These are phyloP conservation scores for Halichondria panicea DNA, from an alignment of 37 sponge, comb jelly and placozoan genomes.

Conservation along the genomic window DNA sequence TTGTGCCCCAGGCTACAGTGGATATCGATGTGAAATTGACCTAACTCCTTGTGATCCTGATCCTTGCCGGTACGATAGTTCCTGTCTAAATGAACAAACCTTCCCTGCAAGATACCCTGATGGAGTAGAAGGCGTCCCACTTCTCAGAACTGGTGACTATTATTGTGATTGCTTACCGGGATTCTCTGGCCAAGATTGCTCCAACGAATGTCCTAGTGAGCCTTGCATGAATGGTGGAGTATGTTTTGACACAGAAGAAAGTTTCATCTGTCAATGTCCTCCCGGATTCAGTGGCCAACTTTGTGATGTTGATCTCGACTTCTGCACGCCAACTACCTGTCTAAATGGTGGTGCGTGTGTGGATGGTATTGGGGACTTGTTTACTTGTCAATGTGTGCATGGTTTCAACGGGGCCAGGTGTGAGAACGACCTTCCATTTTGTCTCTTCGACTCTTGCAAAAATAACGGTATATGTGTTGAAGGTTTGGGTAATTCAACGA, in stretches of 20 bases:
- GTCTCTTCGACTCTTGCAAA: constrained; percentile 23
- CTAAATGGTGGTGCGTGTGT: constrained; percentile 47
- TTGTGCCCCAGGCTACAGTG: constrained; percentile 43
- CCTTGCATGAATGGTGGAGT: constrained; percentile 57
- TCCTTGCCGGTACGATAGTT: constrained; percentile 50
- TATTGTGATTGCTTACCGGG: constrained; percentile 44
- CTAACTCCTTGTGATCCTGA: constrained; percentile 34
- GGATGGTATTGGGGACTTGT: constrained; percentile 26
- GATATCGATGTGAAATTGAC: constrained; percentile 26
- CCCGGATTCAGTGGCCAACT: constrained; percentile 18
- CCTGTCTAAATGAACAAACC: constrained; percentile 23
- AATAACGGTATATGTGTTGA: constrained; percentile 65
- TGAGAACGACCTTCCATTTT: constrained; percentile 30
- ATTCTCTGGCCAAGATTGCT: constrained; percentile 22
- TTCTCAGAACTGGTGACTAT: constrained; percentile 5
- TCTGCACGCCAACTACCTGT: constrained; percentile 27
- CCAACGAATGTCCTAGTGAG: constrained; percentile 8
- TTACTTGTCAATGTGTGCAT: constrained; percentile 30
- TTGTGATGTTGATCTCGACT: not conserved
- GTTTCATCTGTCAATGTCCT: constrained; percentile 33
- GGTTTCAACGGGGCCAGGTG: constrained; percentile 56
- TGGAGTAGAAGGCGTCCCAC: too few species aligned
- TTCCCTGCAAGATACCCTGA: too few species aligned
- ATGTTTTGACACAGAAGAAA: constrained; percentile 36
- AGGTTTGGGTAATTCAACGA: constrained; percentile 21